Base-by-base conservation (phyloP, 2,797 vertebrate species). In the Karalla daura region DNA sequence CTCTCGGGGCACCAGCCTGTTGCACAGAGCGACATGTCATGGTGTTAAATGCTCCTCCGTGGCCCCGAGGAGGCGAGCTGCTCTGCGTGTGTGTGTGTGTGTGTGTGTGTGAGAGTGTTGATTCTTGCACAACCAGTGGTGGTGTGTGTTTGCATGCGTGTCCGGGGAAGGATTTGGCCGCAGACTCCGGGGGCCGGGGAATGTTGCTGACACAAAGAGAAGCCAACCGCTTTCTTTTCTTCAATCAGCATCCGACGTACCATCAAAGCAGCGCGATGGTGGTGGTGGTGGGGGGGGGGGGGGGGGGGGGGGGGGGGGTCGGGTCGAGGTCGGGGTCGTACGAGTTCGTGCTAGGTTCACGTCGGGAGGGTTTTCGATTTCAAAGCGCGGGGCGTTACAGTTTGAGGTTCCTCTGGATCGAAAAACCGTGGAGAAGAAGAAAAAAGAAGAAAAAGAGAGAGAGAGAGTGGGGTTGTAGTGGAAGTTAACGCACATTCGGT, bases 181-280 rank as follows among this genome's bases (percentile, higher is more conserved):
- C 40, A 49, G 51, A n/a, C 51, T 8, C 2, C 5, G 47, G n/a
- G n/a, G n/a, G 66, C 71, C 83, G 70, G 73, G 51, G 83, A 89
- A 90, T 87, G 84, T 81, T 91, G 86, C 85, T 90, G 88, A 90
- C 79, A 83, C 64, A 63, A 83, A 79, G 69, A 54, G 74, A 84
- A 60, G 53, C 49, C 67, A 62, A 84, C 75, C 71, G 37, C 78
- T 76, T 61, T 75, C 76, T 72, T 62, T 83, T 59, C 75, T 73
- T 14, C 84, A 83, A 83, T 90, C 74, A 80, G 81, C 71, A 84
- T 86, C 76, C 71, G 71, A 82, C 58, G 74, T 75, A 75, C 75
- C 81, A 90, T 86, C 87, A 89, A 78, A 87, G 80, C 46, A 15
- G 62, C n/a, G n/a, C n/a, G n/a, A n/a, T n/a, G n/a, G n/a, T 71